A percentile compares a stretch with the other conserved stretches of the same genome.
Evolutionary conservation across 53 echinoderm and acorn worm species (phyloP).

Genomic region (Zoroaster sp.): DNA sequence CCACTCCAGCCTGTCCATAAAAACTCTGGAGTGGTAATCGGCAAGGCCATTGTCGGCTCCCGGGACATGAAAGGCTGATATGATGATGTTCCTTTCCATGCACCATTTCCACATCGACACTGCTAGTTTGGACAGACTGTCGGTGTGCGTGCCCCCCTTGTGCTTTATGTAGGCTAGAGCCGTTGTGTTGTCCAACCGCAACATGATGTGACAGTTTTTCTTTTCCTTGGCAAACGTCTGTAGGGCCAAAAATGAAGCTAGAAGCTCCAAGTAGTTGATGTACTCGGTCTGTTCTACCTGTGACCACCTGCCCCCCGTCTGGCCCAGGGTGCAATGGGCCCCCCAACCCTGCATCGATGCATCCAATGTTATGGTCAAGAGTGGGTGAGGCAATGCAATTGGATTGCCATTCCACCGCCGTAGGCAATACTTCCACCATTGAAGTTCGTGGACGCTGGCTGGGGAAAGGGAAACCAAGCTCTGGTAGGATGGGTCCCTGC

Average conservation of each 20-base stretch:
- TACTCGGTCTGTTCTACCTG: constrained; percentile 52
- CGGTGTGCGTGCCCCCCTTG: constrained; percentile 65
- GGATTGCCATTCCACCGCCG: constrained; percentile 29
- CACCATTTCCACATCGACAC: constrained; percentile 68
- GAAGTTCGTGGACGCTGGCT: constrained; percentile 28
- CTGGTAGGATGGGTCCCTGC: constrained; percentile 28
- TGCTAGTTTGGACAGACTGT: constrained; percentile 33
- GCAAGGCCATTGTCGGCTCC: too few relatives aligned
- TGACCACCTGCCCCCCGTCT: constrained; percentile 58
- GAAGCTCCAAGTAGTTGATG: constrained; percentile 65
- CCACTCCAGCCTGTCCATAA: constrained; percentile 68
- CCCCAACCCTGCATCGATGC: constrained; percentile 66
- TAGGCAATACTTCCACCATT: constrained; percentile 25
- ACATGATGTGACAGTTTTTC: constrained; percentile 37
- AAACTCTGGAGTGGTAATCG: too few relatives aligned
- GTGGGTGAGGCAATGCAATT: not conserved
- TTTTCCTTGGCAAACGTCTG: constrained; percentile 52
- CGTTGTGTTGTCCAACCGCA: constrained; percentile 72
- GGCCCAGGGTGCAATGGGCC: not conserved
- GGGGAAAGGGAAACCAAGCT: constrained; percentile 14
- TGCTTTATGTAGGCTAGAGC: constrained; percentile 75
- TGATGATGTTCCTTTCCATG: constrained; percentile 50
- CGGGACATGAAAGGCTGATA: constrained; percentile 66
- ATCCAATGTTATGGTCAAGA: constrained; percentile 53
- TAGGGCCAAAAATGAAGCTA: constrained; percentile 68